These are phyloP conservation scores for Aphelenchoides fujianensis DNA, from an alignment of 1,140 invertebrate genomes.

Conservation along the genomic window DNA sequence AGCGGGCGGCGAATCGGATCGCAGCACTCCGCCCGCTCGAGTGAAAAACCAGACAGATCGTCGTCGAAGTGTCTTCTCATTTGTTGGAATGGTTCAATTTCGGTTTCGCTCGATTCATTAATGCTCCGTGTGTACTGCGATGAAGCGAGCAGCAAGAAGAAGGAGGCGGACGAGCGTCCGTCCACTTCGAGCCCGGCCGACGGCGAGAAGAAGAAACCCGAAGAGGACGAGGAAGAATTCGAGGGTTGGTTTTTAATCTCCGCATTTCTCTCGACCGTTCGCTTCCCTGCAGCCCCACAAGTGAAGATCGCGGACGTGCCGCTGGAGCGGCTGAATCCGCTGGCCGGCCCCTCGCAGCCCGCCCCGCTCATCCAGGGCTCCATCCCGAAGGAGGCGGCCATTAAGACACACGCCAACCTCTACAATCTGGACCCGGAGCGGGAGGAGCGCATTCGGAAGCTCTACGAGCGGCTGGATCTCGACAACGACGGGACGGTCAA, in stretches of 20 bases:
- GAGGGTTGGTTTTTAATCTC: constrained; percentile 15
- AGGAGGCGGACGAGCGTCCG: neutral
- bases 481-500: constrained; percentile 90
- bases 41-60: too few species aligned
- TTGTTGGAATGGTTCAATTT: neutral
- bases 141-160: neutral
- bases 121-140: neutral
- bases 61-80: too few species aligned
- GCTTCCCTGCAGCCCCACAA: neutral
- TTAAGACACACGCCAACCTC: constrained; percentile 50
- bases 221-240: neutral
- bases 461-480: constrained; percentile 81
- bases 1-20: too few species aligned
- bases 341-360: constrained; percentile 27
- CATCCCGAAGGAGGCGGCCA: constrained; percentile 52
- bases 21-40: too few species aligned
- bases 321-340: constrained; percentile 29
- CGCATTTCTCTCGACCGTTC: too few species aligned
- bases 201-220: neutral
- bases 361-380: constrained; percentile 52
- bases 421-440: constrained; percentile 63
- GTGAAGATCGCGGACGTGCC: constrained; percentile 13
- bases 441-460: constrained; percentile 70
- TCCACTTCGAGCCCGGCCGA: neutral
- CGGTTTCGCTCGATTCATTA: too few species aligned